Evolutionary conservation across 2,888 invertebrate species (phyloP), one percentile per base, ranked within the genome.

Genomic region (Nomada ruficornis): DNA sequence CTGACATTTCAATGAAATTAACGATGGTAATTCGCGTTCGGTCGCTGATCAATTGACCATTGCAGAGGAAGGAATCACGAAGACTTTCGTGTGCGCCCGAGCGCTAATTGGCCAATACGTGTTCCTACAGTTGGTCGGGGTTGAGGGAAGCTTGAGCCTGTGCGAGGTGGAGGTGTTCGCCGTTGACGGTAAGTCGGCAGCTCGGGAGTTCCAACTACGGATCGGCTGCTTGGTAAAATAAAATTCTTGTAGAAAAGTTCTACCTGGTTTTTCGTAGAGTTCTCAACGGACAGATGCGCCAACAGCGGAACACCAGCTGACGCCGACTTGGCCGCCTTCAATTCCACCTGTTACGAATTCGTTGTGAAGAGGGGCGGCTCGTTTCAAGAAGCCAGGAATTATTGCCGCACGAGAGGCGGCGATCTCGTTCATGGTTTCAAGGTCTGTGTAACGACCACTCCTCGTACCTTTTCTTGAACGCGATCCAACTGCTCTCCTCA

Each of bases 91-190:
- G 0, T 98, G 98, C 92, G 98, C 98, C 0, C 95, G 98, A 55
- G 96, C 97, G 0, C 94, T 98, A 77, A 95, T 97, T 26, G 98
- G 98, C 0, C 97, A 98, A 89, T 97, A 97, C 93, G 98, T 98
- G 59, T 98, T 97, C 92, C 95, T 98, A 81, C 98, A 98, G 92
- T 95, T 98, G 74, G 98, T 98, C 1, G 98, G 98, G 0, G 98
- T 98, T 2, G 98, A 98, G 93, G 98, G 98, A 36, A 97, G 98
- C 1, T 94, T 98, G 70, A 98, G 98, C 11, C 94, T 98, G 1
- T 98, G 98, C 93, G 98, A 98, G 94, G 98, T 98, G 1, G 98
- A 98, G 94, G 97, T 98, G 2, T 98, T 98, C 93, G 97, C 98
- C 0, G 97, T 98, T 7, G 97, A 98, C 94, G 98, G 97, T 97